phyloP scores from a whole-genome alignment of 2,888 invertebrate species.

The Melangyna quadrimaculata region DNA sequence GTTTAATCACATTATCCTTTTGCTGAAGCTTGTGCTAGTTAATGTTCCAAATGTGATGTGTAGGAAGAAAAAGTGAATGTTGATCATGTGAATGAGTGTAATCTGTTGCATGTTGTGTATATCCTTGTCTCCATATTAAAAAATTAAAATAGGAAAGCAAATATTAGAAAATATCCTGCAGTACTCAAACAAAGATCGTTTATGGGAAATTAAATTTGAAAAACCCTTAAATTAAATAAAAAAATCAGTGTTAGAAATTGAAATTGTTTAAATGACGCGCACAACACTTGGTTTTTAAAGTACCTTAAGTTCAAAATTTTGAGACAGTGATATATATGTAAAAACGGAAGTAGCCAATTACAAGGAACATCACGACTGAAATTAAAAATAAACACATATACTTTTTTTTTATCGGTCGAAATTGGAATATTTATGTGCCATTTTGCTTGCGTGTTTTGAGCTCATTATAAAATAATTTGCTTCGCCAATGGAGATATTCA shows the following conservation, averaged over 20 bases:
- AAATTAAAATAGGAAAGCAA: not conserved
- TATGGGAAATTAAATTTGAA: conserved; percentile 1
- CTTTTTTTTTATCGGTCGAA: conserved; percentile 1
- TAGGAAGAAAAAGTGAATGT: conserved; percentile 30
- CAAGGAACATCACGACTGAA: conserved; percentile 30
- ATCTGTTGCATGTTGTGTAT: conserved; percentile 64
- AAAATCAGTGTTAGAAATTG: not conserved
- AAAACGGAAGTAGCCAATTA: conserved; percentile 33
- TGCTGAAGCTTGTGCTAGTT: not conserved
- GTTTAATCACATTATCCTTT: not conserved
- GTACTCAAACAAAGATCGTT: not conserved
- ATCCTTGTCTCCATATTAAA: not conserved
- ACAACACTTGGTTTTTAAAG: conserved; percentile 20
- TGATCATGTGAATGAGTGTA: conserved; percentile 55
- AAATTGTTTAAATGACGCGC: not conserved
- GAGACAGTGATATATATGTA: not conserved
- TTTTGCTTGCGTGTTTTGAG: conserved; percentile 30
- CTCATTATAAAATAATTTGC: conserved; percentile 27
- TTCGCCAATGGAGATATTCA: not conserved
- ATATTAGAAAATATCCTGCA: not conserved
- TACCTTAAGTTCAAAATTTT: too few species aligned
- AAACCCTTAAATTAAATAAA: not conserved
- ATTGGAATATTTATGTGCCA: conserved; percentile 35
- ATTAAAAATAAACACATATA: conserved; percentile 10
- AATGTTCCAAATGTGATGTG: conserved; percentile 8